A percentile compares a stretch with the other conserved stretches of the same genome.
These are phyloP conservation scores for Diachasma alloeum DNA, from an alignment of 1,140 invertebrate species.

Conservation along the genomic window DNA sequence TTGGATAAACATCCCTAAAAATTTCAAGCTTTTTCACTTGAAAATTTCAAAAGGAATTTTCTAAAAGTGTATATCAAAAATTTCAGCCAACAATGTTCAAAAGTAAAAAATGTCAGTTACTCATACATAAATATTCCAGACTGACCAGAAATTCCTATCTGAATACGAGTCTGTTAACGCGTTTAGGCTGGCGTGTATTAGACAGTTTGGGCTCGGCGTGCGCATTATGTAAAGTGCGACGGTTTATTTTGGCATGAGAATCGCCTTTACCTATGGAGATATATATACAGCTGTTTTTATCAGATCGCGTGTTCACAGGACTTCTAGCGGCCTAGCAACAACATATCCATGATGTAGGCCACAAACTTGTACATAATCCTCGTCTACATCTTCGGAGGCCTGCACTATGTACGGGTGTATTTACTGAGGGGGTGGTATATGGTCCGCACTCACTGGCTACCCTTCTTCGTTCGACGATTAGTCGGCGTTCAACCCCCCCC, in stretches of 20 bases:
- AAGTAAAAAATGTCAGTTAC: neutral
- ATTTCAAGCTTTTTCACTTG: no score
- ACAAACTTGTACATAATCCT: slow-evolving; percentile 23
- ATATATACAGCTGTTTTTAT: slow-evolving; percentile 39
- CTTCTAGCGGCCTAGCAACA: slow-evolving; percentile 1
- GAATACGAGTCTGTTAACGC: neutral
- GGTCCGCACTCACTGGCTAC: neutral
- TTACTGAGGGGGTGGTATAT: neutral
- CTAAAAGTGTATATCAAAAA: no score
- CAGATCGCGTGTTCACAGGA: slow-evolving; percentile 57
- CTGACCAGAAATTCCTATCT: neutral
- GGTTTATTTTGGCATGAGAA: slow-evolving; percentile 61
- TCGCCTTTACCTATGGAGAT: slow-evolving; percentile 40
- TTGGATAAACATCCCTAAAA: no score
- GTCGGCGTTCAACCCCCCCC: neutral
- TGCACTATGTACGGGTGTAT: neutral
- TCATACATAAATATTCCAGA: neutral
- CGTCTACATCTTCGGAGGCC: neutral
- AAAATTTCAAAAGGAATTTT: no score
- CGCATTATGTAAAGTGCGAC: slow-evolving; percentile 61
- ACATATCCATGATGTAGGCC: slow-evolving; percentile 52
- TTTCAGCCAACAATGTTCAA: no score
- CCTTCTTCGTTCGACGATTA: neutral
- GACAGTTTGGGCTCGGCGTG: slow-evolving; percentile 27
- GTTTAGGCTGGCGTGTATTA: slow-evolving; percentile 2